Base-by-base conservation (phyloP, 2,113 vertebrate genomes). In the Polypterus bichir region DNA sequence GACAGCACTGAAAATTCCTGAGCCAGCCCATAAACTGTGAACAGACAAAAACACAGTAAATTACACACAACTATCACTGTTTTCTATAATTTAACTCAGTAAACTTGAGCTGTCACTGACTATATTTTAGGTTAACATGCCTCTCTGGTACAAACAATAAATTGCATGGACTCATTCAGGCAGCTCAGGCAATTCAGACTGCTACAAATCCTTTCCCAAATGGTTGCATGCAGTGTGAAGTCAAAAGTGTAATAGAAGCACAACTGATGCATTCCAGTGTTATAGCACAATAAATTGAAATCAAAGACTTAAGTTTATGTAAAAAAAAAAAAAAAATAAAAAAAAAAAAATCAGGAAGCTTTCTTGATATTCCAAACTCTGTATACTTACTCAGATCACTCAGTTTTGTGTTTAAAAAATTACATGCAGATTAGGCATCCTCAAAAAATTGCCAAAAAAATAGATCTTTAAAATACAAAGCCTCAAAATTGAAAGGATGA, bases 1-100 rank as follows among this genome's bases (percentile, higher is more conserved):
- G 59, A 68, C 66, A 57, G 57, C 52, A 68, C 62, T 63, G 59
- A 58, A 64, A 67, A 74, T 66, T 66, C 68, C 73, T 67, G 44
- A 44, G 61, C 62, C 62, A 66, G 72, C 6, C 73, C 67, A 70
- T 74, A 69, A 68, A 66, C 64, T 51, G 55, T 48, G 62, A 60
- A 66, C 72, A 72, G 52, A 73, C 66, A 69, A 64, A 59, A 68
- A 65, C 68, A 72, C 56, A 59, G 62, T 69, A 70, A 70, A 66
- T 70, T 66, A 70, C 60, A 54, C 51, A 5, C 56, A 54, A 48
- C 62, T 57, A 59, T 44, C 47, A 55, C 51, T n/a, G 57, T 45
- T 45, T 51, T 46, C 46, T 55, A 44, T 52, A 49, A 58, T 57
- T 9, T 48, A 11, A 27, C 59, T 54, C 52, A 44, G n/a, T 53